These are phyloP conservation scores for Bruchidius siliquastri DNA, from an alignment of 2,888 invertebrate genomes.

Conservation along the genomic window DNA sequence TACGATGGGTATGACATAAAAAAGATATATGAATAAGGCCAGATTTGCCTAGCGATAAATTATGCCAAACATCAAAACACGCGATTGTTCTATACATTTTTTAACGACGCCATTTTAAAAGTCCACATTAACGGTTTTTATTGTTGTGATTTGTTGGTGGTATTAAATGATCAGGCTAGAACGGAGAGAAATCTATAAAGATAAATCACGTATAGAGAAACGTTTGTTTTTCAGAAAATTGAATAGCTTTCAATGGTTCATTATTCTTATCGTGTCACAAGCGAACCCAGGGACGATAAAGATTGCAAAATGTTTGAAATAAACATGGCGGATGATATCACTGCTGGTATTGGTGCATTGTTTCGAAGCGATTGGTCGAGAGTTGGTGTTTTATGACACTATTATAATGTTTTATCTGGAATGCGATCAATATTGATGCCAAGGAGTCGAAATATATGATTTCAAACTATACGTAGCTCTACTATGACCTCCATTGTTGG, in stretches of 20 bases:
- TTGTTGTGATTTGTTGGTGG: constrained; percentile 8
- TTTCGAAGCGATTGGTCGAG: neutral
- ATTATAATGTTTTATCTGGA: neutral
- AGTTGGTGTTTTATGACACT: neutral
- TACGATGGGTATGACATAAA: too few relatives aligned
- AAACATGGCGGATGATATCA: neutral
- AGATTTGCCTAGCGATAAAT: neutral
- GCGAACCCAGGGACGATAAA: neutral
- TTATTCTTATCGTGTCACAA: neutral
- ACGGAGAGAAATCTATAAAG: constrained; percentile 2
- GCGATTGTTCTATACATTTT: constrained; percentile 10
- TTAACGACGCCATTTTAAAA: constrained; percentile 5
- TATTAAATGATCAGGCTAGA: constrained; percentile 5
- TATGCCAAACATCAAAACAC: constrained; percentile 6
- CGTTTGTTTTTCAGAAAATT: constrained; percentile 5
- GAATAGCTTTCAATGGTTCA: constrained; percentile 9
- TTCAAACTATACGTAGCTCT: neutral
- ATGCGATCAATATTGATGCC: neutral
- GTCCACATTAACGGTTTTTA: constrained; percentile 3
- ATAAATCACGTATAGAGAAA: constrained; percentile 10
- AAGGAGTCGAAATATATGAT: neutral
- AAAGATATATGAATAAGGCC: neutral
- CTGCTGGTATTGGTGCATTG: neutral
- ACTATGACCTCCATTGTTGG: neutral
- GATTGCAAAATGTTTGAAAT: neutral